Conservation (phyloP, 1,140 invertebrate genomes). For the Hetaerina americana region DNA sequence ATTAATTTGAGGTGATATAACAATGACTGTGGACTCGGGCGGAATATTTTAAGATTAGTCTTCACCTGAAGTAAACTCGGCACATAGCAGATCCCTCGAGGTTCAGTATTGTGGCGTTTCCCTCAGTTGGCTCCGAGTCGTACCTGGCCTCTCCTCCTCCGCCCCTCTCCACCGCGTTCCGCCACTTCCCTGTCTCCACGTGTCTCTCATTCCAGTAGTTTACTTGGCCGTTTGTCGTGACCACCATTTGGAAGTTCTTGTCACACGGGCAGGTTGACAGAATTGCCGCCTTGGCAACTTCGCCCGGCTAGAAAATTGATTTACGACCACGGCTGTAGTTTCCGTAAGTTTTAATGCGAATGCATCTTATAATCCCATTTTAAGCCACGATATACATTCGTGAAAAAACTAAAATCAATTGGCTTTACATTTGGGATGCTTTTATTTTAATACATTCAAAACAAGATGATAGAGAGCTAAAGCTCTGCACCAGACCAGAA, state of each 20-base stretch:
- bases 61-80: constrained; percentile 46
- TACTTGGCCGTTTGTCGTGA: constrained; percentile 42
- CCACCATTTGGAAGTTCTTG: constrained; percentile 39
- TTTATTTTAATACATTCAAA: no score
- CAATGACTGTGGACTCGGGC: constrained; percentile 5
- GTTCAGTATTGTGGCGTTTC: constrained; percentile 25
- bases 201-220: constrained; percentile 37
- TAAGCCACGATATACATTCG: no score
- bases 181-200: constrained; percentile 14
- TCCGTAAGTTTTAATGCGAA: no score
- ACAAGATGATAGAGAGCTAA: no score
- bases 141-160: neutral
- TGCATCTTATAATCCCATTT: no score
- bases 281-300: constrained; percentile 40
- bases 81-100: constrained; percentile 34
- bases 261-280: constrained; percentile 48
- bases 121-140: constrained; percentile 9
- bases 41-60: constrained; percentile 1
- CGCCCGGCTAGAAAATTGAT: constrained; percentile 34
- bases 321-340: constrained; percentile 6
- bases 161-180: neutral
- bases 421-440: no score
- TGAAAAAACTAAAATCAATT: no score
- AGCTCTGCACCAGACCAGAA: no score
- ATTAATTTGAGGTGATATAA: no score